Base-by-base conservation (phyloP, 1,140 invertebrate species). In the Luehdorfia chinensis region DNA sequence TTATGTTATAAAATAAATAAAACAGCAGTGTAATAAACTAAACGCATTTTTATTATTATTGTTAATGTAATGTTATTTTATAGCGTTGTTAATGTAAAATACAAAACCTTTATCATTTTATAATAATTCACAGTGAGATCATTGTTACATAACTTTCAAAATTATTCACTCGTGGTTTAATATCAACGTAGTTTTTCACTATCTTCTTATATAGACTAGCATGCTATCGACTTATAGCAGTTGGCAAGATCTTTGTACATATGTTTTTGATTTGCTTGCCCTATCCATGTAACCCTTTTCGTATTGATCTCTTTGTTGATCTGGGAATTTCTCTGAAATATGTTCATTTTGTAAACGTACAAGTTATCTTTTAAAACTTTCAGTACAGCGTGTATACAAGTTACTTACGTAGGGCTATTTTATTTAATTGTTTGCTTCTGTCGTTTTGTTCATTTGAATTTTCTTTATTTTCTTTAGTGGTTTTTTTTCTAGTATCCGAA, bases 351-450 rank as follows among this genome's bases (percentile, higher is more conserved):
- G 66, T 70, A 66, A 59, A 64, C 56, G 66, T 63, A 56, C 65
- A 49, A 60, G 28, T 60, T 59, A 49, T 54, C 33, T 33, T 46
- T 48, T 62, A 71, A 68, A 70, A 67, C 62, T n/a, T n/a, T n/a
- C n/a, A 68, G 69, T 55, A 68, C 66, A 76, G 80, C 75, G 70
- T 70, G 79, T 56, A 65, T 54, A 55, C 55, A 55, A 47, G 66
- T 78, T 86, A 86, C 80, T 86, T 86, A 83, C 80, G 78, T 59
- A 77, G 59, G 48, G 66, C 56, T 53, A 67, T 66, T 74, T 75
- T 84, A 32, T 75, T 71, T 58, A 61, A 32, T 21, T 36, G 41
- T 65, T 69, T 78, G 43, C 53, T 52, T 69, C 62, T 79, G 32
- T 43, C 52, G 12, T 58, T 53, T 41, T 55, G 39, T 30, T 77